Evolutionary conservation across 2,797 vertebrate genomes (phyloP), one percentile per base, ranked within the genome.

Genomic region (Pampus argenteus): DNA sequence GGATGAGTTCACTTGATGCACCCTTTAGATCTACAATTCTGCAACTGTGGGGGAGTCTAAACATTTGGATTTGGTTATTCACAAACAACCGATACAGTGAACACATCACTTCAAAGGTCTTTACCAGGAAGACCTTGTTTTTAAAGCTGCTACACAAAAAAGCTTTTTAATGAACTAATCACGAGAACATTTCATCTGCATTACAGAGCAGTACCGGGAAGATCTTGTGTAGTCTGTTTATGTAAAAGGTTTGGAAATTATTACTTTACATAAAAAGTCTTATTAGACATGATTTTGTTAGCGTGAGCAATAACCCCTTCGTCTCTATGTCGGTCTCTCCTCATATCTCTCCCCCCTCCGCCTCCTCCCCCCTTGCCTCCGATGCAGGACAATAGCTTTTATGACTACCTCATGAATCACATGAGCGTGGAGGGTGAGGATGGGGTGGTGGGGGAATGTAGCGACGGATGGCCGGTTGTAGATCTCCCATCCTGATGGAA

Each of bases 351-450:
- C 34, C 40, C 34, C 65, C 9, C 31, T 11, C 20, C 40, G 22
- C 9, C 52, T 5, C 26, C 13, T 9, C 22, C 34, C 23, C 9
- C 26, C 5, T 9, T 17, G 18, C 38, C 52, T 52, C 28, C 34
- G 57, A 64, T 64, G 63, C 66, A 70, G 74, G 77, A 86, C 81
- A 75, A 78, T 77, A 59, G 74, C 50, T 87, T 88, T 89, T 84
- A 83, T 80, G 80, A 77, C 61, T 48, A 76, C 38, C 75, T 84
- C 66, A 31, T 89, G 82, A 87, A 76, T 90, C 85, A 82, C 52
- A 28, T 57, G 9, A 28, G 18, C 1, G 57, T 45, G 58, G 51
- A 48, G 66, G 56, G 45, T 5, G 48, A 38, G 57, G 50, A 28
- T 18, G 20, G 59, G 58, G 25, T 15, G 49, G 59, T 2, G 50